Evolutionary conservation across 2,113 vertebrate species (phyloP).

Genomic region (Sylvicapra grimmia): DNA sequence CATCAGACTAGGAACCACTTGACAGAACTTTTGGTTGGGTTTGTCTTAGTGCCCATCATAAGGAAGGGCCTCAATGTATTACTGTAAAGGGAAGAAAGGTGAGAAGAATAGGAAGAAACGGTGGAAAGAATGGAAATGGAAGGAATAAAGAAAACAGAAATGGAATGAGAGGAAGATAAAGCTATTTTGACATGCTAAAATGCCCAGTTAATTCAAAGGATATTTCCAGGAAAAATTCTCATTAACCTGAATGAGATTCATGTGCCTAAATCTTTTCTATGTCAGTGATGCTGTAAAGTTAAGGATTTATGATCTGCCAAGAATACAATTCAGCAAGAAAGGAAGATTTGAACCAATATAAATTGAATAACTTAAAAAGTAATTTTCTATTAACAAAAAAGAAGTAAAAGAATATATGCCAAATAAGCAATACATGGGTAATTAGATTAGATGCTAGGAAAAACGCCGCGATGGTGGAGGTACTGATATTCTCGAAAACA

Average conservation of each 20-base stretch:
- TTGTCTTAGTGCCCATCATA: not conserved
- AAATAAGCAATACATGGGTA: not conserved
- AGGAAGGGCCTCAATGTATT: not conserved
- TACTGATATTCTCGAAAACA: not conserved
- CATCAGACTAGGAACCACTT: not conserved
- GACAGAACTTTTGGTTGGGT: not conserved
- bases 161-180: not conserved
- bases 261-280: not conserved
- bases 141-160: not conserved
- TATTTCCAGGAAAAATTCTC: not conserved
- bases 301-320: not conserved
- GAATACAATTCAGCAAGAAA: not conserved
- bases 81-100: not conserved
- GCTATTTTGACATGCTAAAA: not conserved
- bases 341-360: not conserved
- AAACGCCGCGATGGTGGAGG: not conserved
- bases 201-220: not conserved
- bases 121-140: not conserved
- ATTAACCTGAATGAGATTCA: not conserved
- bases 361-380: not conserved
- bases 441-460: not conserved
- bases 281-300: not conserved
- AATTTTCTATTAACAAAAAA: not conserved
- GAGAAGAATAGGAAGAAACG: not conserved
- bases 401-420: not conserved